Percentiles rank a stretch among this genome's conserved stretches.
Evolutionary conservation across 2,888 invertebrate species (phyloP).

Genomic region (Amphipyra tragopoginis): DNA sequence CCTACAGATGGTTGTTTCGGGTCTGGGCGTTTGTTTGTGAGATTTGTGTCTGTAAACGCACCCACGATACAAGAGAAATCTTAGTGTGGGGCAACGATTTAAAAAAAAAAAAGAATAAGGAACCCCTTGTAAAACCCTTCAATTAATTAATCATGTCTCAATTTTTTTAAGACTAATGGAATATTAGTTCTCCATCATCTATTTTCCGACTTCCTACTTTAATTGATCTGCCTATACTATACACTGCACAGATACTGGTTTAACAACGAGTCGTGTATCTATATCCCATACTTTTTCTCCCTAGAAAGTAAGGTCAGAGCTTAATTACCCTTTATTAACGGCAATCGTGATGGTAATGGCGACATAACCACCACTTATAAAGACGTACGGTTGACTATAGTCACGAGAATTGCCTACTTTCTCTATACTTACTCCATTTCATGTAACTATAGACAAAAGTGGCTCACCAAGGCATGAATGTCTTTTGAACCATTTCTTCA

Average conservation of each 20-base stretch:
- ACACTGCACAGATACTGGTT: not conserved
- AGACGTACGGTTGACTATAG: not conserved
- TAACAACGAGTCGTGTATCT: constrained; percentile 1
- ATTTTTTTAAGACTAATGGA: not conserved
- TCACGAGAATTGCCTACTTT: constrained; percentile 28
- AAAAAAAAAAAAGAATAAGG: no score
- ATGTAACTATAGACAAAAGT: no score
- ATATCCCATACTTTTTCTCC: constrained; percentile 17
- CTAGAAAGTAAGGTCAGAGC: constrained; percentile 42
- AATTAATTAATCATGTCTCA: not conserved
- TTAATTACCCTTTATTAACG: constrained; percentile 35
- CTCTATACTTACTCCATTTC: no score
- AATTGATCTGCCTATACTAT: not conserved
- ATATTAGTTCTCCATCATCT: not conserved
- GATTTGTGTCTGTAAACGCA: no score
- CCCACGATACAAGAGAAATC: no score
- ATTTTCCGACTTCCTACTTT: not conserved
- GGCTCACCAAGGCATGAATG: no score
- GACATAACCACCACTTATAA: constrained; percentile 18
- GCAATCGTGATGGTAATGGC: constrained; percentile 32
- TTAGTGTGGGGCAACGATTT: no score
- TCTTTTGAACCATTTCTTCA: no score
- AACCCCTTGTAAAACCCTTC: no score
- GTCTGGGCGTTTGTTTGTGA: no score
- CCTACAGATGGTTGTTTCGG: no score